phyloP scores from a whole-genome alignment of 2,888 invertebrate species.

The Cerceris rybyensis region DNA sequence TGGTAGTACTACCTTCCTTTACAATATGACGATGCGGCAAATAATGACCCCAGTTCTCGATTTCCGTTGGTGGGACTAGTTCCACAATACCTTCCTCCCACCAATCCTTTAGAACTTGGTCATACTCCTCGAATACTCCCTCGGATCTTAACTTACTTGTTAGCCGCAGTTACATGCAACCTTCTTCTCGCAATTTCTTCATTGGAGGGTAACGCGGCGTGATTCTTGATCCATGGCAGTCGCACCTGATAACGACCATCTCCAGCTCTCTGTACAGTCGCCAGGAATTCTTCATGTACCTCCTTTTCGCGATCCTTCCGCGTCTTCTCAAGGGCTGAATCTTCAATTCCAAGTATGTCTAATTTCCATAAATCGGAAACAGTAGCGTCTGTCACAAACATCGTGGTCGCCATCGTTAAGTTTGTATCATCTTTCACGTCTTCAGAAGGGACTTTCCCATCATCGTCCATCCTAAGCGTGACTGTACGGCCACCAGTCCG shows the following conservation, averaged over 20 bases:
- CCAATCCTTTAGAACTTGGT: constrained; percentile 67
- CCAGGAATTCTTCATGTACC: constrained; percentile 64
- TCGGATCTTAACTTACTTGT: constrained; percentile 53
- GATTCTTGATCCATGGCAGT: constrained; percentile 70
- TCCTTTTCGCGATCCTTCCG: constrained; percentile 52
- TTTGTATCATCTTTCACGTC: constrained; percentile 33
- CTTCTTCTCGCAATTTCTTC: constrained; percentile 60
- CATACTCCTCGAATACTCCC: constrained; percentile 55
- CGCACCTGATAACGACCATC: constrained; percentile 71
- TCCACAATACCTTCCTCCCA: constrained; percentile 63
- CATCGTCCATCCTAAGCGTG: constrained; percentile 20
- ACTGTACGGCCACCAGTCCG: constrained; percentile 66
- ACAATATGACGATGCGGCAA: constrained; percentile 56
- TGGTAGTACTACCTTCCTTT: constrained; percentile 53
- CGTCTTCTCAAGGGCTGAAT: constrained; percentile 64
- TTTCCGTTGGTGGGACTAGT: constrained; percentile 50
- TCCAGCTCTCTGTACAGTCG: constrained; percentile 63
- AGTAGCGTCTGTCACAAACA: constrained; percentile 53
- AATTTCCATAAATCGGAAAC: constrained; percentile 71
- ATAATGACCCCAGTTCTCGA: constrained; percentile 29
- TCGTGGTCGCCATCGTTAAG: constrained; percentile 56
- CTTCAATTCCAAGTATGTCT: constrained; percentile 71
- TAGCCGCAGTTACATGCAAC: constrained; percentile 56
- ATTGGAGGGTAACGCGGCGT: constrained; percentile 65
- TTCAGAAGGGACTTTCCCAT: not conserved